phyloP scores from a whole-genome alignment of 2,113 vertebrate species.

The Periophthalmus modestus region DNA sequence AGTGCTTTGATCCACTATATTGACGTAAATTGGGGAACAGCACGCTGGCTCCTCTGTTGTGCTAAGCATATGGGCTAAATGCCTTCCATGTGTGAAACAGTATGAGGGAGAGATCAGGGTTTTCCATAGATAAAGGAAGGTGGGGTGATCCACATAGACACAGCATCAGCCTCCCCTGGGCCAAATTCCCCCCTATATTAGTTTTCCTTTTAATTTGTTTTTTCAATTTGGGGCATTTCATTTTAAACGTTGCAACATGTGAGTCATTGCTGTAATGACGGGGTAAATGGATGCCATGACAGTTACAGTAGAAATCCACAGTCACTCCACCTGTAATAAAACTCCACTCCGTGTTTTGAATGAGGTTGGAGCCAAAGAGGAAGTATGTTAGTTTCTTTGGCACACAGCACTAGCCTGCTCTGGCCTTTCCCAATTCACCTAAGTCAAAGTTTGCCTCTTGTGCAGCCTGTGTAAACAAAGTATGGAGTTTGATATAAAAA shows the following conservation, averaged over 20 bases:
- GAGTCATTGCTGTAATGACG: constrained; percentile 31
- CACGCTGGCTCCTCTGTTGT: constrained; percentile 66
- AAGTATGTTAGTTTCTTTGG: constrained; percentile 74
- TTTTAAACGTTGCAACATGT: constrained; percentile 30
- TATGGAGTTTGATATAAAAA: constrained; percentile 56
- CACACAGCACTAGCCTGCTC: constrained; percentile 45
- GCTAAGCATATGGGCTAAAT: constrained; percentile 71
- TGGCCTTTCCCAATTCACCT: constrained; percentile 48
- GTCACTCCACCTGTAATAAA: constrained; percentile 38
- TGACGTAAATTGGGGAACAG: constrained; percentile 70
- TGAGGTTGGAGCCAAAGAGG: constrained; percentile 58
- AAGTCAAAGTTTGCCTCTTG: constrained; percentile 71
- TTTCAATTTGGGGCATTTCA: constrained; percentile 19
- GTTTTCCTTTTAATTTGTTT: constrained; percentile 34
- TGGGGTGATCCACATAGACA: constrained; percentile 59
- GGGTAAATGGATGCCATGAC: constrained; percentile 21
- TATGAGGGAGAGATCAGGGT: constrained; percentile 64
- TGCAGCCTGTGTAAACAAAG: constrained; percentile 69
- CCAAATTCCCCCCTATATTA: constrained; percentile 27
- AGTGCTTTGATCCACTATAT: constrained; percentile 66
- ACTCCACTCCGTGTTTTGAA: constrained; percentile 67
- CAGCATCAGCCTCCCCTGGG: constrained; percentile 27
- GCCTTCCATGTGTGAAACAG: constrained; percentile 71
- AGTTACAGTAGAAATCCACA: constrained; percentile 10
- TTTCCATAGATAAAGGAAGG: constrained; percentile 58